Evolutionary conservation across 2,888 invertebrate genomes (phyloP).

Genomic region (Gryllus longicercus): DNA sequence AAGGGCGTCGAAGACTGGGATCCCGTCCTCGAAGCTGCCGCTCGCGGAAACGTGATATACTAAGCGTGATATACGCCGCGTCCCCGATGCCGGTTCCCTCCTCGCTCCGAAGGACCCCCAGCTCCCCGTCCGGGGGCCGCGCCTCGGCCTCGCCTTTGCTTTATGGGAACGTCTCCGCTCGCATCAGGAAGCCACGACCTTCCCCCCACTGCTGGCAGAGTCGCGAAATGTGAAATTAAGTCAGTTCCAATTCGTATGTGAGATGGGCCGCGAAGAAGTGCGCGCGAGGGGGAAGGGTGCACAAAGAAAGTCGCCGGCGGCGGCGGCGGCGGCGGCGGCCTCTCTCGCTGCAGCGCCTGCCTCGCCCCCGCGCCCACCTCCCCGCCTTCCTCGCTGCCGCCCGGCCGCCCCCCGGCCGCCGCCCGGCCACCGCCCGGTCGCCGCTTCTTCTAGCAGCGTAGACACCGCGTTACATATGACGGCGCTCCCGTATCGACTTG

Average conservation of each 20-base stretch:
- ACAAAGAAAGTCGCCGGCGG: constrained; percentile 3
- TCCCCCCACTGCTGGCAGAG: constrained; percentile 12
- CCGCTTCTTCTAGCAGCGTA: not conserved
- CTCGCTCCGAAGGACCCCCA: not conserved
- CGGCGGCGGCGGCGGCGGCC: no score
- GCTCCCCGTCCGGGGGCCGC: not conserved
- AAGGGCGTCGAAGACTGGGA: not conserved
- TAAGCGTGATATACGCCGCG: not conserved
- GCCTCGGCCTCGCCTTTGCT: not conserved
- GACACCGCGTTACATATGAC: constrained; percentile 7
- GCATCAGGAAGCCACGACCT: constrained; percentile 6
- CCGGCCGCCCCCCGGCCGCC: not conserved
- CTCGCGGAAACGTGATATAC: constrained; percentile 6
- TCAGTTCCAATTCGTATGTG: constrained; percentile 33
- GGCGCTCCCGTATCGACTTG: constrained; percentile 4
- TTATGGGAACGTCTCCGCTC: not conserved
- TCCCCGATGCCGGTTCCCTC: not conserved
- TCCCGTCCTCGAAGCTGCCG: not conserved
- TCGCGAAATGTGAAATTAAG: constrained; percentile 36
- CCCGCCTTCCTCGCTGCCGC: not conserved
- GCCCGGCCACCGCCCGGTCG: not conserved
- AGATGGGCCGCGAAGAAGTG: constrained; percentile 30
- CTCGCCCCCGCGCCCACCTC: not conserved
- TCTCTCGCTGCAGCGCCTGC: not conserved
- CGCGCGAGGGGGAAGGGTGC: constrained; percentile 5